Base-by-base conservation (phyloP, 2,888 invertebrate genomes). In the Lypha dubia region DNA sequence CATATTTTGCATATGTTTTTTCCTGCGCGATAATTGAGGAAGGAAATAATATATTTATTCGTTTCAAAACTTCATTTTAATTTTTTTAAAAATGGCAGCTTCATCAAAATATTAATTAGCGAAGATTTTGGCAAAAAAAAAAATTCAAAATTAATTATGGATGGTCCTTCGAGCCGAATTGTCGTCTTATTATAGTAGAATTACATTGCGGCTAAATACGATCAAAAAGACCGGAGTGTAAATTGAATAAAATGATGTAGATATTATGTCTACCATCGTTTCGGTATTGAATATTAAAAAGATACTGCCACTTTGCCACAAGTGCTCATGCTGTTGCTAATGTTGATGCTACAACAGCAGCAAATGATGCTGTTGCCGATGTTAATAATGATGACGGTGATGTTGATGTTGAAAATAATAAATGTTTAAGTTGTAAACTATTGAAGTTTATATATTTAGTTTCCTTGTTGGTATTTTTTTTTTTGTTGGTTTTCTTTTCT, bases 341-440 rank as follows among this genome's bases (percentile, higher is more conserved):
- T 28, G 28, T 28, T 74, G 58, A 28, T 83, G 46, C 79, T 49
- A 62, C 51, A 68, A 41, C 38, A 35, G 35, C 13, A 35, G 67
- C n/a, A 44, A 70, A 70, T 70, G 60, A 46, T 79, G 56, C 63
- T 71, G 70, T 28, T 63, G 44, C 6, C 63, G 67, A 15, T 65
- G 71, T 7, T 76, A n/a, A 53, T 73, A 46, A 24, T 68, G 22
- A 15, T 67, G 71, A 75, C 32, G 77, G 7, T 58, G 58, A 60
- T 41, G 71, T 22, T 56, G 63, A 63, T 79, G 79, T 73, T 84
- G 58, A 68, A 80, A 77, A 74, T 77, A 68, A 84, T 81, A 84
- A 84, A 84, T 84, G 73, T 84, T 84, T 77, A 62, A 73, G 73
- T 77, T 84, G 77, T 81, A 80, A 84, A 84, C 71, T 81, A 84